Evolutionary conservation across 2,797 vertebrate genomes (phyloP).

Genomic region (Hipposideros larvatus): DNA sequence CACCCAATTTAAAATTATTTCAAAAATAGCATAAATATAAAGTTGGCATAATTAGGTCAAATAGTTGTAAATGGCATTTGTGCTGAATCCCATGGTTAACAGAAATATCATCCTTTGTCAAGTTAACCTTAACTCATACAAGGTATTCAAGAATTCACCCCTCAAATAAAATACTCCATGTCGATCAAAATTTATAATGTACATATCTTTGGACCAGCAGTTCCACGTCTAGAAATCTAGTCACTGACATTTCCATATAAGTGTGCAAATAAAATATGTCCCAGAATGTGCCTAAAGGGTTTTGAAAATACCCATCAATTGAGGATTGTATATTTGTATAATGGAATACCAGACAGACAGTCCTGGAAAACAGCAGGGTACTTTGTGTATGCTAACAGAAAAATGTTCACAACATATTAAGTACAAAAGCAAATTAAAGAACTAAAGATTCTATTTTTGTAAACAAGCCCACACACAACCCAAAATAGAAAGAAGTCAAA

Average conservation of each 20-base stretch:
- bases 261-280: not conserved
- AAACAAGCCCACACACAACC: not conserved
- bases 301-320: not conserved
- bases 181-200: not conserved
- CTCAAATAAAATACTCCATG: not conserved
- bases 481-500: constrained; percentile 15
- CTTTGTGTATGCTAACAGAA: not conserved
- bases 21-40: not conserved
- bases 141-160: not conserved
- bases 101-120: not conserved
- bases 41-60: not conserved
- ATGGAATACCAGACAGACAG: not conserved
- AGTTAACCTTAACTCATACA: not conserved
- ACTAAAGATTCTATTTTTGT: not conserved
- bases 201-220: not conserved
- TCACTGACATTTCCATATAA: not conserved
- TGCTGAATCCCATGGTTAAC: not conserved
- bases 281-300: not conserved
- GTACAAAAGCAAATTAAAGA: not conserved
- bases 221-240: not conserved
- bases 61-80: not conserved
- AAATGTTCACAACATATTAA: not conserved
- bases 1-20: not conserved
- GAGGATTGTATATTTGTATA: not conserved
- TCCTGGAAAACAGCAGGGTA: not conserved